Evolutionary conservation across 2,797 vertebrate genomes (phyloP).

Genomic region (Trichosurus vulpecula): DNA sequence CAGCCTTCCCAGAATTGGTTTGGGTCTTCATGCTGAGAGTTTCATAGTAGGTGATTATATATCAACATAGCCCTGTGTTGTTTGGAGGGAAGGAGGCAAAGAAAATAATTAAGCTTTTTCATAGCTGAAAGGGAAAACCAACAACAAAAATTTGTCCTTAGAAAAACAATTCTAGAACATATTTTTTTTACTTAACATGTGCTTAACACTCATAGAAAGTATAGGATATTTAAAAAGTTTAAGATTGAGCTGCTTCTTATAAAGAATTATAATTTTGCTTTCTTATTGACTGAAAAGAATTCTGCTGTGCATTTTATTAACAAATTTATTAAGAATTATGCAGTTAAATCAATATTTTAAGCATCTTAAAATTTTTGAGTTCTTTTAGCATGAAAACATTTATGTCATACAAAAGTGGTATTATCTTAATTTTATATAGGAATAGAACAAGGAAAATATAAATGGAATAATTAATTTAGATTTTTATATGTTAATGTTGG

Average conservation of each 20-base stretch:
- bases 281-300: not conserved
- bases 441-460: not conserved
- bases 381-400: not conserved
- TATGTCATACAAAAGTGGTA: not conserved
- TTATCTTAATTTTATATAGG: not conserved
- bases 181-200: not conserved
- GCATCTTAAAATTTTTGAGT: too few species aligned
- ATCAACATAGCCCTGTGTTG: not conserved
- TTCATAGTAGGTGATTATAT: not conserved
- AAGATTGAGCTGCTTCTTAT: not conserved
- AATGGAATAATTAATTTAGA: not conserved
- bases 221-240: not conserved
- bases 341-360: not conserved
- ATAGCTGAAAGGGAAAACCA: not conserved
- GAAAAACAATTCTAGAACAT: not conserved
- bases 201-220: not conserved
- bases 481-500: not conserved
- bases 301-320: not conserved
- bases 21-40: not conserved
- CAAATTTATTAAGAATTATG: not conserved
- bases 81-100: not conserved
- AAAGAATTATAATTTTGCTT: not conserved
- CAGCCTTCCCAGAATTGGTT: not conserved
- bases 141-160: not conserved
- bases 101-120: not conserved